Conservation (phyloP, 2,113 vertebrate species). For the Trogon surrucura region DNA sequence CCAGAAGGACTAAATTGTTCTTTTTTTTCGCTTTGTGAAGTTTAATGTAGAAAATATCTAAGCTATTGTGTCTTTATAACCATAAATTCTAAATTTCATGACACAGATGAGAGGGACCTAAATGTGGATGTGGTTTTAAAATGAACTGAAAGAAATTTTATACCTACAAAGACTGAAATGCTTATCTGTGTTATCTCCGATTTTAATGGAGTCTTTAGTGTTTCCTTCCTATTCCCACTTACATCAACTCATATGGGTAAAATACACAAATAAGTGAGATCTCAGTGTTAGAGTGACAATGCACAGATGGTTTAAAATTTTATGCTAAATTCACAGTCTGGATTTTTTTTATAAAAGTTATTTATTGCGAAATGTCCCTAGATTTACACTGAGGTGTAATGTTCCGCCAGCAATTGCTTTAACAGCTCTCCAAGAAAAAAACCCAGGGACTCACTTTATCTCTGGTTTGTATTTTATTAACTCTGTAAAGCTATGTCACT, state of each 20-base stretch:
- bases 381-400: constrained; percentile 38
- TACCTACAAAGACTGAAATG: not conserved
- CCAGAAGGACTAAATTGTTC: not conserved
- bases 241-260: not conserved
- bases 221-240: constrained; percentile 8
- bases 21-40: not conserved
- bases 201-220: not conserved
- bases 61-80: not conserved
- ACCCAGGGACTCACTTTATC: not conserved
- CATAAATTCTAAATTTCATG: not conserved
- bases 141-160: not conserved
- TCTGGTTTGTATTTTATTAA: constrained; percentile 34
- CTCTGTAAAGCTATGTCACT: constrained; percentile 17
- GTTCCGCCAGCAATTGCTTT: constrained; percentile 51
- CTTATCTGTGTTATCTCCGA: not conserved
- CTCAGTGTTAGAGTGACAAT: constrained; percentile 22
- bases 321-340: constrained; percentile 13
- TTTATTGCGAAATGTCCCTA: constrained; percentile 33
- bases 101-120: not conserved
- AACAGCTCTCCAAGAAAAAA: constrained; percentile 46
- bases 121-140: not conserved
- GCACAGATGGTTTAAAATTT: constrained; percentile 41
- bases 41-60: not conserved
- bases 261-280: constrained; percentile 31
- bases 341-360: constrained; percentile 29